Evolutionary conservation across 2,797 vertebrate genomes (phyloP).

Genomic region (Pipistrellus nathusii): DNA sequence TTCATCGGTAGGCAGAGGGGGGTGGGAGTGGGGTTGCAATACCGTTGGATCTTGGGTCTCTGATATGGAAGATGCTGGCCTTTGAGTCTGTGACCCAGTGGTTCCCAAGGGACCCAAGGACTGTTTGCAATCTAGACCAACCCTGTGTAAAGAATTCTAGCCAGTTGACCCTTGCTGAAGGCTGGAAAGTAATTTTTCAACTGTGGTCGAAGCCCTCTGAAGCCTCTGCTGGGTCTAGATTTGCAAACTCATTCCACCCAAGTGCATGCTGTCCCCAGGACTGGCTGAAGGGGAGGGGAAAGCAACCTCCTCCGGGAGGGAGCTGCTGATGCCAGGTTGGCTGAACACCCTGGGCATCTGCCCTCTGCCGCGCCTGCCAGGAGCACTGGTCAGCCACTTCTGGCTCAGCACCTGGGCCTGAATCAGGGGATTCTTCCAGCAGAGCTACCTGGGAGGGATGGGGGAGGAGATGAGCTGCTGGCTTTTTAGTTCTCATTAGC

Average conservation of each 20-base stretch:
- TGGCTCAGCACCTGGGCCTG: background rate
- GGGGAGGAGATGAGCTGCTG: background rate
- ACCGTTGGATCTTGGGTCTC: background rate
- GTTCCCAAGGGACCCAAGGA: background rate
- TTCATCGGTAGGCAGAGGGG: background rate
- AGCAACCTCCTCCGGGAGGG: background rate
- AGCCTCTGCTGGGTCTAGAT: background rate
- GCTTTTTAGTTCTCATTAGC: background rate
- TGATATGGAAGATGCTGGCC: background rate
- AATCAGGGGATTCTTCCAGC: background rate
- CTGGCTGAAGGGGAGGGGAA: background rate
- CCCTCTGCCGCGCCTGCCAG: background rate
- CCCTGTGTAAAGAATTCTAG: background rate
- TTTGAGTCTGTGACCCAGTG: background rate
- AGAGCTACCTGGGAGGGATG: background rate
- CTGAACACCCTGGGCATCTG: background rate
- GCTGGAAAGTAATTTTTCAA: constrained; percentile 6
- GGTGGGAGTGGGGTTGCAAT: background rate
- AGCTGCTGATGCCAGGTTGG: background rate
- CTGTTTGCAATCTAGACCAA: background rate
- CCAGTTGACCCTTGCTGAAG: background rate
- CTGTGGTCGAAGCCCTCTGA: background rate
- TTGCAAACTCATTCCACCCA: background rate
- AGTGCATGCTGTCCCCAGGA: background rate
- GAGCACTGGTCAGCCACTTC: background rate